A percentile compares a stretch with the other conserved stretches of the same genome.
These are phyloP conservation scores for Notodonta ziczac DNA, from an alignment of 2,888 invertebrate genomes.

Conservation along the genomic window DNA sequence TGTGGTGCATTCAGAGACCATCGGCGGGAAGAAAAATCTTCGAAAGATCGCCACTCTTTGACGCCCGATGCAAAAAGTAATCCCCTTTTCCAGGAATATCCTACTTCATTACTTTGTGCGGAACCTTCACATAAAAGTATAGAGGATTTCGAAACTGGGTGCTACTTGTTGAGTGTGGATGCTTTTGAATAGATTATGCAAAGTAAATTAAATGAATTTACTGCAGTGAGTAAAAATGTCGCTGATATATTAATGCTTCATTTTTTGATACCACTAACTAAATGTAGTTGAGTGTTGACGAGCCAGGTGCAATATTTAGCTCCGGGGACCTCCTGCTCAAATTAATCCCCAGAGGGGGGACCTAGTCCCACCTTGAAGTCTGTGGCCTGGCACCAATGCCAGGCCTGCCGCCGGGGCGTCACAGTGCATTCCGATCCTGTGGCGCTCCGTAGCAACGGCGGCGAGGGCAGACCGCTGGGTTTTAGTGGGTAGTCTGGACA, in stretches of 20 bases:
- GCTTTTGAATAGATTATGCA: conserved; percentile 68
- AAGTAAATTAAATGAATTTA: conserved; percentile 66
- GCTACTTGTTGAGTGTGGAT: conserved; percentile 74
- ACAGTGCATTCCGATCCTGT: too few relatives aligned
- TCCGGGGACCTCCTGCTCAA: too few relatives aligned
- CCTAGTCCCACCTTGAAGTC: too few relatives aligned
- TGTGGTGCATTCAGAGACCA: conserved; percentile 77
- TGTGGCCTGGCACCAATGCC: too few relatives aligned
- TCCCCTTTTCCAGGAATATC: conserved; percentile 63
- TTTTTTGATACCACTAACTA: conserved; percentile 18
- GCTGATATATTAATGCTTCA: conserved; percentile 28
- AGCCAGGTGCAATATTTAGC: background rate
- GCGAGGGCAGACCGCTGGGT: too few relatives aligned
- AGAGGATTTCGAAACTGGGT: conserved; percentile 60
- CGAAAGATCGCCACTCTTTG: conserved; percentile 79
- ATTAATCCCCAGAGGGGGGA: too few relatives aligned
- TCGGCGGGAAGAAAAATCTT: conserved; percentile 76
- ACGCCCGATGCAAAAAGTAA: conserved; percentile 75
- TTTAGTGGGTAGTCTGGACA: too few relatives aligned
- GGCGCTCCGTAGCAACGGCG: too few relatives aligned
- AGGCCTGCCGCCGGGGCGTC: too few relatives aligned
- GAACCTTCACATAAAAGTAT: conserved; percentile 60
- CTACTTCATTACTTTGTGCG: conserved; percentile 74
- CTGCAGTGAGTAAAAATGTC: conserved; percentile 46
- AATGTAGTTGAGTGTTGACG: background rate